phyloP scores from a whole-genome alignment of 2,797 vertebrate species.

The Prunella strophiata region DNA sequence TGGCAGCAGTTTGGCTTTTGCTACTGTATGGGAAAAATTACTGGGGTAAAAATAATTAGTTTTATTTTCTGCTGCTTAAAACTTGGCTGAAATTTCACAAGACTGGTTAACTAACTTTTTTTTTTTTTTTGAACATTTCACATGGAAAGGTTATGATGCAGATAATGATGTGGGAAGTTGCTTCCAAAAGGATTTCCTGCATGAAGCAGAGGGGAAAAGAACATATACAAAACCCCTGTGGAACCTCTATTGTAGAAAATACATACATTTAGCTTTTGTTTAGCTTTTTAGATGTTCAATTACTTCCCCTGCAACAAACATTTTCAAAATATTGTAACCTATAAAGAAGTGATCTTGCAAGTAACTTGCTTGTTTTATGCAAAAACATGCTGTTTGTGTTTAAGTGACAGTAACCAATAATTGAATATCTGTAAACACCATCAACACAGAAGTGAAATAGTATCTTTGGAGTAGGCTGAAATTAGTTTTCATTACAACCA shows the following conservation, averaged over 20 bases:
- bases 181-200: not conserved
- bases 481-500: conserved; percentile 63
- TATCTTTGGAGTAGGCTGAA: conserved; percentile 46
- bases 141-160: not conserved
- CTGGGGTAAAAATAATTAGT: not conserved
- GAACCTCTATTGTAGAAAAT: not conserved
- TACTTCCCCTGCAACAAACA: not conserved
- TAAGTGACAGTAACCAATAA: conserved; percentile 49
- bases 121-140: not conserved
- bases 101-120: not conserved
- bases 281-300: not conserved
- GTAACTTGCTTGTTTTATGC: not conserved
- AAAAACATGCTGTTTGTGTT: conserved; percentile 24
- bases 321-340: not conserved
- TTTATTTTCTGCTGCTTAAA: not conserved
- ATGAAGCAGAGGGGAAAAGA: not conserved
- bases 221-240: fast-evolving
- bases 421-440: conserved; percentile 54
- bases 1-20: not conserved
- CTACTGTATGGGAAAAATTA: not conserved
- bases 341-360: not conserved
- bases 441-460: conserved; percentile 39
- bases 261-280: not conserved
- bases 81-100: not conserved
- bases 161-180: not conserved